Percentiles rank a stretch among this genome's conserved stretches.
Conservation (phyloP, 2,888 invertebrate genomes). For the Philhelius pedissequus region DNA sequence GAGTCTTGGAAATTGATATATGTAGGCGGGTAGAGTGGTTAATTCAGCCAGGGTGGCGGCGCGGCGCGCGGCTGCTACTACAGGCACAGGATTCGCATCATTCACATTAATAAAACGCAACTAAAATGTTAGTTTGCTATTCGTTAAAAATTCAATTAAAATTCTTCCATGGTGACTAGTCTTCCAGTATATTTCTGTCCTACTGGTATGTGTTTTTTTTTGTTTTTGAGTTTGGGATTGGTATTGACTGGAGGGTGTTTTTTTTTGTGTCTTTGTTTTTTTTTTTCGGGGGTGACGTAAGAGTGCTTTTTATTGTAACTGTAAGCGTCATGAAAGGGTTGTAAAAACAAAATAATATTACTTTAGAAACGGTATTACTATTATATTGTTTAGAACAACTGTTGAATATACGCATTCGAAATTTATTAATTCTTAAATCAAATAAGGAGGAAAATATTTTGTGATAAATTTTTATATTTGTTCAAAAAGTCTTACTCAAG, state of each 20-base stretch:
- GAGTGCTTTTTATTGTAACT: no score
- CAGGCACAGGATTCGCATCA: constrained; percentile 29
- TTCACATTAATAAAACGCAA: constrained; percentile 45
- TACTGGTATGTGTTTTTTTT: not conserved
- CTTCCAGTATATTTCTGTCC: not conserved
- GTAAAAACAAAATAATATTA: no score
- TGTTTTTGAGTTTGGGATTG: not conserved
- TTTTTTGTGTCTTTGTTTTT: no score
- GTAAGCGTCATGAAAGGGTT: no score
- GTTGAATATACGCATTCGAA: no score
- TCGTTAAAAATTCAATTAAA: constrained; percentile 73
- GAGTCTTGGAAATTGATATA: not conserved
- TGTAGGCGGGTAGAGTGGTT: not conserved
- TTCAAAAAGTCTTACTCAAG: no score
- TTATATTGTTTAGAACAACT: no score
- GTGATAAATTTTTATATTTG: no score
- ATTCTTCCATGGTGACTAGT: constrained; percentile 57
- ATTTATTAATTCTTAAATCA: no score
- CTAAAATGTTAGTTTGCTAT: constrained; percentile 68
- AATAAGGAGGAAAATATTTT: no score
- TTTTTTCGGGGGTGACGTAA: no score
- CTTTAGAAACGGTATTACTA: no score
- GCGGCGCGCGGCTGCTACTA: not conserved
- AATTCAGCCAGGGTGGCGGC: not conserved
- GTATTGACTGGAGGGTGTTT: not conserved